Conservation (phyloP, 2,888 invertebrate genomes). For the Unio delphinus region DNA sequence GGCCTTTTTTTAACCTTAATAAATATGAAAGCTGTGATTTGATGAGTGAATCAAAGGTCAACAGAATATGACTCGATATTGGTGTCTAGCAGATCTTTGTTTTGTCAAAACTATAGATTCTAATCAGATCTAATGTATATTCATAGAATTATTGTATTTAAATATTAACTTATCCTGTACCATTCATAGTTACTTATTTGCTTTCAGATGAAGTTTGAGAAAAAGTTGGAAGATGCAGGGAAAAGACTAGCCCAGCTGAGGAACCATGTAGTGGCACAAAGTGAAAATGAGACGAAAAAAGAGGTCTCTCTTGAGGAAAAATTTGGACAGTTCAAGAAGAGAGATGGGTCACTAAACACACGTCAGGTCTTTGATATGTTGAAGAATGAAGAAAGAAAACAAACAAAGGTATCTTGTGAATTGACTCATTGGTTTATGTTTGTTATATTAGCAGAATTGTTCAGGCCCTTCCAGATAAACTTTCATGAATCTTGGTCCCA, state of each 20-base stretch:
- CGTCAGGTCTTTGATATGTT: constrained; percentile 61
- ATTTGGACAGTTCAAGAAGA: constrained; percentile 53
- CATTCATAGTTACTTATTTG: neutral
- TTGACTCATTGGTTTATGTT: neutral
- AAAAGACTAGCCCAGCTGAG: constrained; percentile 36
- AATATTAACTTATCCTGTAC: neutral
- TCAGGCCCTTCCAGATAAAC: neutral
- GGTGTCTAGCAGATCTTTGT: too few relatives aligned
- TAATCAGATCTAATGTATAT: neutral
- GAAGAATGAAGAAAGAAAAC: constrained; percentile 56
- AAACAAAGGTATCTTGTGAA: constrained; percentile 44
- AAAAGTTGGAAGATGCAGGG: constrained; percentile 43
- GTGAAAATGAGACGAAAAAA: constrained; percentile 15
- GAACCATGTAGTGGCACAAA: constrained; percentile 29
- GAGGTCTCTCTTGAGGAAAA: constrained; percentile 46
- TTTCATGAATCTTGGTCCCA: too few relatives aligned
- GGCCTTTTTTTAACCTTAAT: too few relatives aligned
- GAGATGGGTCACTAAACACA: constrained; percentile 61
- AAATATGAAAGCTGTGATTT: too few relatives aligned
- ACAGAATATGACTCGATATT: too few relatives aligned
- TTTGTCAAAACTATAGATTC: too few relatives aligned
- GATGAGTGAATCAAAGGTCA: too few relatives aligned
- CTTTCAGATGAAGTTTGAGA: constrained; percentile 48
- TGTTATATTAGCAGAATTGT: neutral
- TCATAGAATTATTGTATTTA: neutral